A percentile compares a stretch with the other conserved stretches of the same genome.
Conservation (phyloP, 2,888 invertebrate genomes). For the Pheosia tremula region DNA sequence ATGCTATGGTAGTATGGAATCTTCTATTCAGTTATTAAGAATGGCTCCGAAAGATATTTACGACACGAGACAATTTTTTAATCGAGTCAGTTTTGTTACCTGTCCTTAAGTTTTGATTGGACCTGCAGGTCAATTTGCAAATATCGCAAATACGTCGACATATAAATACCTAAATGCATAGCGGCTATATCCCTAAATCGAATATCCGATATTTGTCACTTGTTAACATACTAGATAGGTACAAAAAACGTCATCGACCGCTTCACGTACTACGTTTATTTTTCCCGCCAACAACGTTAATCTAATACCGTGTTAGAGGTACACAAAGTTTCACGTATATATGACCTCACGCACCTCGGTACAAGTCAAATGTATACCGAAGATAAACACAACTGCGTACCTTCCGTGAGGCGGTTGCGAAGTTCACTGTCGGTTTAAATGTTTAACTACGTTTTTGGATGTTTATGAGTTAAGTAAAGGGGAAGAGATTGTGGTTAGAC, state of each 20-base stretch:
- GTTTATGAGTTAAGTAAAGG: background rate
- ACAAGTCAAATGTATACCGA: conserved; percentile 36
- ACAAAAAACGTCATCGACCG: conserved; percentile 22
- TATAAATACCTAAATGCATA: conserved; percentile 20
- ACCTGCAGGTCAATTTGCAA: too few relatives aligned
- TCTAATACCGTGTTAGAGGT: conserved; percentile 21
- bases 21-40: too few relatives aligned
- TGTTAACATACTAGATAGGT: conserved; percentile 38
- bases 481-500: background rate
- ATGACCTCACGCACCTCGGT: conserved; percentile 28
- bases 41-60: too few relatives aligned
- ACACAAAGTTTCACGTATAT: conserved; percentile 27
- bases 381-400: conserved; percentile 38
- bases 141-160: too few relatives aligned
- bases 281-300: conserved; percentile 21
- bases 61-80: too few relatives aligned
- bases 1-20: too few relatives aligned
- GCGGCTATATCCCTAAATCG: conserved; percentile 42
- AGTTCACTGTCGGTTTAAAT: conserved; percentile 34
- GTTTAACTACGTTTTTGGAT: conserved; percentile 34
- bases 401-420: conserved; percentile 27
- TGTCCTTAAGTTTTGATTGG: too few relatives aligned
- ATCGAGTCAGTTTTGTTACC: too few relatives aligned
- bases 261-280: conserved; percentile 27
- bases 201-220: conserved; percentile 39